Evolutionary conservation across 2,113 vertebrate genomes (phyloP).

Genomic region (Acanthochromis polyacanthus): DNA sequence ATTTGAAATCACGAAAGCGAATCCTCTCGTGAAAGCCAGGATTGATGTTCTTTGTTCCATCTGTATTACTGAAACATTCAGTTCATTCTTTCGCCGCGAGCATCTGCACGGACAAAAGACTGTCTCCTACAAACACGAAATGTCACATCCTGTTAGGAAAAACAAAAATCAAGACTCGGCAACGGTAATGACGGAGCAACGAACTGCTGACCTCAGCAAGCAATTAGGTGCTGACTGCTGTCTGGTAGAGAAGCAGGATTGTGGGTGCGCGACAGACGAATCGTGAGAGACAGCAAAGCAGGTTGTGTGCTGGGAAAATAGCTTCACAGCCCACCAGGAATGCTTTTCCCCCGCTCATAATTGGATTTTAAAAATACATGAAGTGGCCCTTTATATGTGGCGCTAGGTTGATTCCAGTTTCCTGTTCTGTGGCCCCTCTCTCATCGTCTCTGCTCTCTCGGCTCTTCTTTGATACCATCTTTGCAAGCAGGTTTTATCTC

Average conservation of each 20-base stretch:
- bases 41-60: conserved; percentile 22
- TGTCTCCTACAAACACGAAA: conserved; percentile 42
- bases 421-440: conserved; percentile 18
- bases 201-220: conserved; percentile 71
- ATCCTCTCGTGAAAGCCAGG: not conserved
- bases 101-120: conserved; percentile 31
- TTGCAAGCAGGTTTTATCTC: not conserved
- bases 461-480: not conserved
- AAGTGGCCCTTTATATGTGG: conserved; percentile 47
- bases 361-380: conserved; percentile 80
- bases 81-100: conserved; percentile 8
- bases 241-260: conserved; percentile 30
- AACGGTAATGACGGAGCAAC: conserved; percentile 11
- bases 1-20: conserved; percentile 14
- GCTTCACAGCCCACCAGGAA: conserved; percentile 39
- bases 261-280: conserved; percentile 27
- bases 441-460: conserved; percentile 14
- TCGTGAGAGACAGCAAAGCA: conserved; percentile 34
- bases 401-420: conserved; percentile 42
- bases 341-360: conserved; percentile 64
- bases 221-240: conserved; percentile 71
- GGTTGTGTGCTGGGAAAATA: conserved; percentile 55
- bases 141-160: conserved; percentile 63
- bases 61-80: conserved; percentile 19
- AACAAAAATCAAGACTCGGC: conserved; percentile 65